Evolutionary conservation across 2,797 vertebrate genomes (phyloP), one percentile per base, ranked within the genome.

Genomic region (Scolopax bukidnonensis): DNA sequence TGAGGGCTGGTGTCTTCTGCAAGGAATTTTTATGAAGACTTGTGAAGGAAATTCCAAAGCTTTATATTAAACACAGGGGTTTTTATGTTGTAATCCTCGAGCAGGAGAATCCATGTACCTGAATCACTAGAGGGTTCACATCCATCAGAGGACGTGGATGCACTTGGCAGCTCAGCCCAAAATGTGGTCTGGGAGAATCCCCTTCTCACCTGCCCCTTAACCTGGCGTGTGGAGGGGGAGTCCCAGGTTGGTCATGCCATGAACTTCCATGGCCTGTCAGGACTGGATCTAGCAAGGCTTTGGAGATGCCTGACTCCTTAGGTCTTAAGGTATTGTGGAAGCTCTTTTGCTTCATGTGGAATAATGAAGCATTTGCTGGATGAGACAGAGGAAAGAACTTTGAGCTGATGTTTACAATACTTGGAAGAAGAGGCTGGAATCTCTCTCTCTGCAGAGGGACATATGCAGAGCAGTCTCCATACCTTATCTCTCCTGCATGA

Each of bases 251-350:
- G 11, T 90, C 15, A 6, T 36, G 28, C 32, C 15, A 3, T 50
- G 40, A 74, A 65, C 10, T 54, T 87, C 30, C 24, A 13, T 2
- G 1, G 20, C 20, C 14, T 0, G 0, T 64, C 11, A 14, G 53
- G 16, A 50, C 30, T 0, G 0, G 21, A 25, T 56, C 51, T 43
- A 17, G 20, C 27, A 60, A 54, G 56, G n/a, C 18, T 84, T 84
- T 78, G 51, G 24, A 77, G 70, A 20, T 0, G 0, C n/a, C 6
- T 9, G 10, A 32, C 28, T 33, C n/a, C 3, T 8, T n/a, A 48
- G 11, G 10, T 56, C 36, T 56, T 73, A 32, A n/a, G 16, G 9
- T 51, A 11, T 33, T 68, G 32, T 68, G 54, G 48, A 68, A 40
- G 51, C 33, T 69, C 12, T 89, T 64, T 32, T n/a, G 13, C 38